A percentile compares a stretch with the other conserved stretches of the same genome.
Evolutionary conservation across 1,140 invertebrate species (phyloP).

Genomic region (Bombus picipes): DNA sequence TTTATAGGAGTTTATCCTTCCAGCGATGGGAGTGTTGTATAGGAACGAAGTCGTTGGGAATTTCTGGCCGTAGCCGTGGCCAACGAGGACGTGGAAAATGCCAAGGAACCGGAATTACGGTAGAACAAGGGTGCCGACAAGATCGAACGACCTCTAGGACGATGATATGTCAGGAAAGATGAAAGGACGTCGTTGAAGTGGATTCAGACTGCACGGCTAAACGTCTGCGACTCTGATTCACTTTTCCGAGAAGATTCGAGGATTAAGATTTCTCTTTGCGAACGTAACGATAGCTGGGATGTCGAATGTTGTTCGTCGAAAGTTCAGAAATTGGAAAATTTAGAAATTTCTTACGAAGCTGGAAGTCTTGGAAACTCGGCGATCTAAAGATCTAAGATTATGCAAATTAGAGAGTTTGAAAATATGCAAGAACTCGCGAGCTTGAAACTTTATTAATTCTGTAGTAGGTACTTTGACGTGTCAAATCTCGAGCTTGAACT

Average conservation of each 20-base stretch:
- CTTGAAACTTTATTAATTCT: too few species aligned
- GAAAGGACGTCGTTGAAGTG: neutral
- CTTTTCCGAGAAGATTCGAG: neutral
- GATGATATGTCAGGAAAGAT: neutral
- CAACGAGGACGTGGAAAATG: constrained; percentile 39
- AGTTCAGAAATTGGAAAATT: too few species aligned
- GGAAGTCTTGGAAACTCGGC: too few species aligned
- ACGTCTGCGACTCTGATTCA: neutral
- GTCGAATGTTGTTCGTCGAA: too few species aligned
- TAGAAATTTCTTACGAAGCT: too few species aligned
- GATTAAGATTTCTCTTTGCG: neutral
- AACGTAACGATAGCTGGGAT: too few species aligned
- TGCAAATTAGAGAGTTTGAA: too few species aligned
- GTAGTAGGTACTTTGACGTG: too few species aligned
- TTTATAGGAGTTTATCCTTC: constrained; percentile 80
- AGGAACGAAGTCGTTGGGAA: constrained; percentile 73
- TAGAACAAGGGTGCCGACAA: neutral
- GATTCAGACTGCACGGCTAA: neutral
- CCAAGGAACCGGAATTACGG: neutral
- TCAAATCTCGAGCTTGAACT: too few species aligned
- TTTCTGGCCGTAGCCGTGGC: constrained; percentile 67
- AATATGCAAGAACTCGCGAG: too few species aligned
- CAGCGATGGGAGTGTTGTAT: constrained; percentile 72
- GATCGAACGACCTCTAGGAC: neutral
- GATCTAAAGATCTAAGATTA: too few species aligned